These are phyloP conservation scores for Halocaridina rubra DNA, from an alignment of 2,888 invertebrate species.

Conservation along the genomic window DNA sequence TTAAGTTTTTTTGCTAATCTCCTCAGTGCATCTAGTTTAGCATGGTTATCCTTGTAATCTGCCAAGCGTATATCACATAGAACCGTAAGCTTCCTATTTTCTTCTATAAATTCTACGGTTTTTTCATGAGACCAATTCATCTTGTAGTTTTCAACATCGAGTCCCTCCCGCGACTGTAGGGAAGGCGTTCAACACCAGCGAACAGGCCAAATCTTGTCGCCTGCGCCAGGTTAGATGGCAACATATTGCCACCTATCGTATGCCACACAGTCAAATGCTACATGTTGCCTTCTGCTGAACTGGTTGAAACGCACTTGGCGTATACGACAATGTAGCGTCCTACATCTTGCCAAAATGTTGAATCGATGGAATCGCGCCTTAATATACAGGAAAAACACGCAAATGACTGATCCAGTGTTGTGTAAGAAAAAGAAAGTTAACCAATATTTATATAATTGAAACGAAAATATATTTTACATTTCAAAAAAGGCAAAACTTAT, in stretches of 20 bases:
- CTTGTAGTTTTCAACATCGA: conserved; percentile 15
- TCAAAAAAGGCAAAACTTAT: too few relatives aligned
- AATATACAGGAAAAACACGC: too few relatives aligned
- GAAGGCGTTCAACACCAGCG: not conserved
- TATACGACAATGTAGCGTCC: conserved; percentile 27
- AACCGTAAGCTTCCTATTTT: not conserved
- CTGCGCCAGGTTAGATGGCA: conserved; percentile 6
- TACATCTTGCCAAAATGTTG: conserved; percentile 33
- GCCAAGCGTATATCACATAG: not conserved
- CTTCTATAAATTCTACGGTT: not conserved
- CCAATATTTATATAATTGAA: too few relatives aligned
- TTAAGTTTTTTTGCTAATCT: not conserved
- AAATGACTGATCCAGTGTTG: too few relatives aligned
- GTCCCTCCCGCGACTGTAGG: conserved; percentile 10
- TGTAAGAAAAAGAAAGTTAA: too few relatives aligned
- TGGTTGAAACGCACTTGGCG: conserved; percentile 30
- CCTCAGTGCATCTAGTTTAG: not conserved
- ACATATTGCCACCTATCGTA: conserved; percentile 13
- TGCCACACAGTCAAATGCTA: conserved; percentile 30
- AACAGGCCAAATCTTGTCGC: not conserved
- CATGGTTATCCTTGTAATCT: not conserved
- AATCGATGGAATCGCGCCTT: conserved; percentile 26
- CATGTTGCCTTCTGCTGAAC: conserved; percentile 41
- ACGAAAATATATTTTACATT: too few relatives aligned
- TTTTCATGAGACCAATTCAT: conserved; percentile 16